phyloP scores from a whole-genome alignment of 64 coral and sea anemone species.

The Dendrophyllia cribrosa region DNA sequence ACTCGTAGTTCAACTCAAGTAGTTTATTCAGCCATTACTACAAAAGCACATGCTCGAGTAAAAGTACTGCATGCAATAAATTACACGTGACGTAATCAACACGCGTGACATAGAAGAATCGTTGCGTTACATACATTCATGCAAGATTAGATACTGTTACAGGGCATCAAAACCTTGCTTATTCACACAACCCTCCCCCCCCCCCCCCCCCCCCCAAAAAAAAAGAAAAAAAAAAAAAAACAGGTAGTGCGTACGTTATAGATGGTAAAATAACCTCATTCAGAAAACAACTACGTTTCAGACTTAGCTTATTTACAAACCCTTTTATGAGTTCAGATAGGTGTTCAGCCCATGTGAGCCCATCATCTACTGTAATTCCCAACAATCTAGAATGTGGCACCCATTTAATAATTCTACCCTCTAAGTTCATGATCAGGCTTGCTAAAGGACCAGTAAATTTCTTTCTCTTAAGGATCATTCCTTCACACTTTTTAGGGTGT shows the following conservation, averaged over 20 bases:
- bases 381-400: neutral
- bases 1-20: no score
- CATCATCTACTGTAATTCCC: neutral
- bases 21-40: no score
- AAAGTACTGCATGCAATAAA: no score
- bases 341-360: neutral
- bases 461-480: neutral
- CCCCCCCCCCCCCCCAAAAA: no score
- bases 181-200: no score
- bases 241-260: neutral
- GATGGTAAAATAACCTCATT: neutral
- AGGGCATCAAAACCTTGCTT: neutral
- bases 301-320: neutral
- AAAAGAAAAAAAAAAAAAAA: no score
- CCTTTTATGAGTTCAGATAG: neutral
- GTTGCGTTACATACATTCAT: no score
- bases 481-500: neutral
- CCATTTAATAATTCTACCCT: neutral
- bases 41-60: no score
- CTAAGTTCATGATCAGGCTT: neutral
- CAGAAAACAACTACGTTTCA: neutral
- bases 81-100: no score
- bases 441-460: neutral
- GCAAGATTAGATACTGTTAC: no score
- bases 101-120: no score